Conservation (phyloP, 2,888 invertebrate species). For the Nemotelus nigrinus region DNA sequence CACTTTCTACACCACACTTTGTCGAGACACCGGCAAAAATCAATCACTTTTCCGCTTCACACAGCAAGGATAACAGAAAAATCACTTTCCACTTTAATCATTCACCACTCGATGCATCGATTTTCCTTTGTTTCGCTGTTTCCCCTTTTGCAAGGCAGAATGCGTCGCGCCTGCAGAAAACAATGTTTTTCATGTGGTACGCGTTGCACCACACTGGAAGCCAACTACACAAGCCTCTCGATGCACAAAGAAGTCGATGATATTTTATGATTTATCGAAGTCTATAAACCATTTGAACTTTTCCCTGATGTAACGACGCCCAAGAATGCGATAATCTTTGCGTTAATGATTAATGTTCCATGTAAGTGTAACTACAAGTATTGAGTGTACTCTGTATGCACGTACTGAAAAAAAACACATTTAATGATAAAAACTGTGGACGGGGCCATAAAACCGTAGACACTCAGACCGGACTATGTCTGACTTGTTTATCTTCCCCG, state of each 20-base stretch:
- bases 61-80: neutral
- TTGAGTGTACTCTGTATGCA: neutral
- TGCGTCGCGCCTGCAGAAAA: no score
- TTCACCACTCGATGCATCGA: conserved; percentile 3
- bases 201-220: no score
- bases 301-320: neutral
- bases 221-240: no score
- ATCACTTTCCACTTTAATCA: conserved; percentile 29
- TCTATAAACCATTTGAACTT: conserved; percentile 10
- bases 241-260: neutral
- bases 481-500: conserved; percentile 6
- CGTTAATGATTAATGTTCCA: conserved; percentile 14
- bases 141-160: no score
- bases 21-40: no score
- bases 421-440: conserved; percentile 17
- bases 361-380: neutral
- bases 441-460: neutral
- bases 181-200: no score
- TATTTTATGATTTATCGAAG: conserved; percentile 32
- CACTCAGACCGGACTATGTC: neutral
- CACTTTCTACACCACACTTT: no score
- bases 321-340: conserved; percentile 21
- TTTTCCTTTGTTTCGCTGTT: neutral
- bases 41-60: no score
- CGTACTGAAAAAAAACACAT: neutral